Percentiles rank a stretch among this genome's conserved stretches.
Conservation (phyloP, 2,888 invertebrate genomes). For the Sinopyrophorus schimmeli region DNA sequence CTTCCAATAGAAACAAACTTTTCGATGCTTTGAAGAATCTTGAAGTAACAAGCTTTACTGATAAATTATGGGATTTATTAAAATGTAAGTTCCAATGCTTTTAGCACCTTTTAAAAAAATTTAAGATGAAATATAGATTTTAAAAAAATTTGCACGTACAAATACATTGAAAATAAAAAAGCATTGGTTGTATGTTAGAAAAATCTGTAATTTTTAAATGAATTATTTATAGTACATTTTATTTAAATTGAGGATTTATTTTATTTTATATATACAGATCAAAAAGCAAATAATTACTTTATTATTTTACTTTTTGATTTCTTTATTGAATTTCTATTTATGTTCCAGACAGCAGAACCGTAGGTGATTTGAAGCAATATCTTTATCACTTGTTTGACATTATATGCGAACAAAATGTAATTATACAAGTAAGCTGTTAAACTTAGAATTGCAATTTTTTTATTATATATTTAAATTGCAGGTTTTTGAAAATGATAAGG, state of each 20-base stretch:
- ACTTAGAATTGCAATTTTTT: not conserved
- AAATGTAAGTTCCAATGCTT: constrained; percentile 25
- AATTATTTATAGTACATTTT: not conserved
- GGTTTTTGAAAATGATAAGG: constrained; percentile 33
- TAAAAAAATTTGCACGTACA: too few relatives aligned
- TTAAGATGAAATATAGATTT: too few relatives aligned
- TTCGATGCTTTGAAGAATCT: constrained; percentile 5
- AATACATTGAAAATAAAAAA: too few relatives aligned
- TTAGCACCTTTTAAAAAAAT: not conserved
- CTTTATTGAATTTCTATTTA: constrained; percentile 8
- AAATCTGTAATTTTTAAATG: not conserved
- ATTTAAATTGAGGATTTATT: too few relatives aligned
- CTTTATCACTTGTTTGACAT: constrained; percentile 34
- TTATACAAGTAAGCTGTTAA: constrained; percentile 27
- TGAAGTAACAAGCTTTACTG: constrained; percentile 20
- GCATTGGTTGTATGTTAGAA: too few relatives aligned
- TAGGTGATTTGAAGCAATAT: constrained; percentile 29
- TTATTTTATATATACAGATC: too few relatives aligned
- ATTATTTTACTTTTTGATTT: constrained; percentile 1
- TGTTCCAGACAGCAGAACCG: constrained; percentile 34
- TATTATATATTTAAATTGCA: constrained; percentile 21
- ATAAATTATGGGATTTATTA: constrained; percentile 31
- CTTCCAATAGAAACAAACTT: not conserved
- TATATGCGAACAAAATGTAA: constrained; percentile 24
- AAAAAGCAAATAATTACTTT: too few relatives aligned